A percentile compares a stretch with the other conserved stretches of the same genome.
Conservation (phyloP, 2,113 vertebrate species). For the Tragulus kanchil region DNA sequence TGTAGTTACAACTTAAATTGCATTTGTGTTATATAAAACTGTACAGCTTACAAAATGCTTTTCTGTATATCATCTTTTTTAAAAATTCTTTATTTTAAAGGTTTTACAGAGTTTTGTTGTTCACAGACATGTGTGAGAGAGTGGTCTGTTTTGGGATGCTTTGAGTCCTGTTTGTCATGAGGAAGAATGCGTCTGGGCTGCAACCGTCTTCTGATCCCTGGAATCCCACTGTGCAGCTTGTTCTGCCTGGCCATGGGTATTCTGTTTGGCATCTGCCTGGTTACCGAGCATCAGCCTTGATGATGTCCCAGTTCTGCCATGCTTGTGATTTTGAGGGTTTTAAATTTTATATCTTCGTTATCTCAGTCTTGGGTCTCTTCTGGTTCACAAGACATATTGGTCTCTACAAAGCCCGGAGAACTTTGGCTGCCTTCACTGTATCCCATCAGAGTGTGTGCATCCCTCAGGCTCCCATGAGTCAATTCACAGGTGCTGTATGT, state of each 20-base stretch:
- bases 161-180: background rate
- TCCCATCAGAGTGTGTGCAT: background rate
- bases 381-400: background rate
- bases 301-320: background rate
- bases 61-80: background rate
- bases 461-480: background rate
- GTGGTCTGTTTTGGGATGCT: background rate
- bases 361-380: background rate
- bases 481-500: background rate
- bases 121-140: too few relatives aligned
- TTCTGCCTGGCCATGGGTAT: background rate
- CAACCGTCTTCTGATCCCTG: background rate
- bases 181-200: too few relatives aligned
- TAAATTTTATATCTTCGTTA: background rate
- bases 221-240: background rate
- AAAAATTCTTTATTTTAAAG: too few relatives aligned
- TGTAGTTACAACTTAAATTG: slow-evolving; percentile 10
- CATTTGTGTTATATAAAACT: background rate
- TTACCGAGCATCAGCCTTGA: background rate
- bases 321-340: background rate
- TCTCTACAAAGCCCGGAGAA: background rate
- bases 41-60: background rate
- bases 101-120: too few relatives aligned
- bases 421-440: background rate
- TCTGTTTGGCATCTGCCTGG: background rate